phyloP scores from a whole-genome alignment of 1,140 invertebrate genomes.

The Lethocerus indicus region DNA sequence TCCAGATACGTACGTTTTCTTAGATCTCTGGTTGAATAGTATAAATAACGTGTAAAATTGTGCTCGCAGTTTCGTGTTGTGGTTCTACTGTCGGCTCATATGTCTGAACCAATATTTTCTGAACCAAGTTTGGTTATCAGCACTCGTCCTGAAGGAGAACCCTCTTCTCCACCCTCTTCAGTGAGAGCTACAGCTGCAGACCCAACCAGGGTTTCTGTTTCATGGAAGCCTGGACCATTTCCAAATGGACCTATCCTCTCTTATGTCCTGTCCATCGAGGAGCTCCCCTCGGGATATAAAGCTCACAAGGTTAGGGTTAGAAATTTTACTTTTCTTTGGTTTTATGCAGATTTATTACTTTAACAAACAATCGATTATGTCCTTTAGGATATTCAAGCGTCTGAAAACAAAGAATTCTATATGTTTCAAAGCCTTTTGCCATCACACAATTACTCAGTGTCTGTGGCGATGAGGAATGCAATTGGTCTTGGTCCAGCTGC shows the following conservation, averaged over 20 bases:
- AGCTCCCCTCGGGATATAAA: slow-evolving; percentile 36
- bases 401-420: slow-evolving; percentile 46
- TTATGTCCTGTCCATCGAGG: slow-evolving; percentile 53
- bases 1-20: too few species aligned
- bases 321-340: neutral
- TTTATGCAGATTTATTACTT: neutral
- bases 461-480: slow-evolving; percentile 60
- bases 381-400: slow-evolving; percentile 50
- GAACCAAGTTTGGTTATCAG: slow-evolving; percentile 62
- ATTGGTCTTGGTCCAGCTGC: slow-evolving; percentile 60
- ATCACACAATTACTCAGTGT: slow-evolving; percentile 55
- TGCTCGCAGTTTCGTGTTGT: slow-evolving; percentile 71
- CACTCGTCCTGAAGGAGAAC: slow-evolving; percentile 52
- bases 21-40: too few species aligned
- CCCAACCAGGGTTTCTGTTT: slow-evolving; percentile 63
- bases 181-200: slow-evolving; percentile 64
- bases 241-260: slow-evolving; percentile 74
- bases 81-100: slow-evolving; percentile 39
- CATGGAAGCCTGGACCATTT: slow-evolving; percentile 72
- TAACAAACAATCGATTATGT: neutral
- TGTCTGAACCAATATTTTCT: slow-evolving; percentile 56
- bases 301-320: slow-evolving; percentile 38
- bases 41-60: too few species aligned
- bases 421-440: slow-evolving; percentile 62
- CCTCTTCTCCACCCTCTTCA: slow-evolving; percentile 50